Evolutionary conservation across 1,140 invertebrate genomes (phyloP).

Genomic region (Heliconius eleuchia): DNA sequence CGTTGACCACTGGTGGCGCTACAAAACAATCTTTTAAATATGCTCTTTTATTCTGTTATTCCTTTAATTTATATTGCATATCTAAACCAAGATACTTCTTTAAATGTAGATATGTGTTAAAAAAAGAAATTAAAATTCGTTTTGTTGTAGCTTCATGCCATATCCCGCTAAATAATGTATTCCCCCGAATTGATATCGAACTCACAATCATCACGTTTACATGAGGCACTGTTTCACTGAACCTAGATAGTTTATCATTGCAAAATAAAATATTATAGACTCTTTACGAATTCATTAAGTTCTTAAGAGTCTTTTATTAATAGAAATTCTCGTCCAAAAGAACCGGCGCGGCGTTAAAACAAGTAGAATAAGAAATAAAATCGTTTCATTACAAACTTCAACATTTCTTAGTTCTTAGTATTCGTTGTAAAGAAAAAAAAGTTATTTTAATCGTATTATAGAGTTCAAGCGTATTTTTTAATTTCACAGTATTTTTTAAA

Average conservation of each 20-base stretch:
- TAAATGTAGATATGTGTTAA: too few species aligned
- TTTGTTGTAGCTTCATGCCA: neutral
- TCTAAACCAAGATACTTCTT: too few species aligned
- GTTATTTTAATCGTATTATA: neutral
- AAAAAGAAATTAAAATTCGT: too few species aligned
- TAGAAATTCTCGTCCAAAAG: neutral
- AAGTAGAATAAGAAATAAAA: neutral
- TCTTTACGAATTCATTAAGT: neutral
- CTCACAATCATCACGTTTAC: too few species aligned
- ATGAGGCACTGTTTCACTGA: too few species aligned
- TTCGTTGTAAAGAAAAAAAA: neutral
- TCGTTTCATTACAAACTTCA: neutral
- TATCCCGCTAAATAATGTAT: neutral
- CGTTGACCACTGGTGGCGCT: too few species aligned
- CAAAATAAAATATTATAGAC: neutral
- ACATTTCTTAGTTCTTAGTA: neutral
- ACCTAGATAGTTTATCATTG: too few species aligned
- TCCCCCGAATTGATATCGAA: neutral
- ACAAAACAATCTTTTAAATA: too few species aligned
- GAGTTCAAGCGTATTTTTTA: neutral
- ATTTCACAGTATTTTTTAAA: too few species aligned
- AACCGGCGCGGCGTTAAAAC: constrained; percentile 1
- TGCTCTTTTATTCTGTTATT: too few species aligned
- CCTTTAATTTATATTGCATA: too few species aligned
- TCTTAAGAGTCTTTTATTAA: neutral